Base-by-base conservation (phyloP, 2,888 invertebrate species). In the Drosophila colorata region DNA sequence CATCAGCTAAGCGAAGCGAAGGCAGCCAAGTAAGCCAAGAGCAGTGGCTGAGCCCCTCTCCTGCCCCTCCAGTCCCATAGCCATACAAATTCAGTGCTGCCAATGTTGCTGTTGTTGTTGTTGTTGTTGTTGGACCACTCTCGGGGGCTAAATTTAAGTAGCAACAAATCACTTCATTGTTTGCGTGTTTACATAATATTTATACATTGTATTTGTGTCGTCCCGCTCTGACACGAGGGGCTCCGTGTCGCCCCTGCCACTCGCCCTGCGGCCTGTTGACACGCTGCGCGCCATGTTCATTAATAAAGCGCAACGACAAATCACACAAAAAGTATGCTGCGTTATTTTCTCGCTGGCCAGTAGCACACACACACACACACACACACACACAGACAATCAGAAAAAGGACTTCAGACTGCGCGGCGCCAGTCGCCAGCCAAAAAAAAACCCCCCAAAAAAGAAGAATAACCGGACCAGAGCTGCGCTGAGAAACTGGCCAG, bases 151-250 rank as follows among this genome's bases (percentile, higher is more conserved):
- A 80, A 73, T 88, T 85, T 88, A 88, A 89, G 89, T 88, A 84
- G 87, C 79, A 85, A 84, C 78, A 90, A 90, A 90, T 90, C 87
- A 80, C 79, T 88, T 87, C 82, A 89, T 88, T 86, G 87, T 87
- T 89, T 80, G 84, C 80, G 77, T 84, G 88, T 84, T 87, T 87
- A 84, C 84, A 87, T 86, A 84, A 86, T 83, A 87, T 87, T 84
- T 87, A 82, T 87, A 85, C 88, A 81, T 69, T 85, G 86, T 81
- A 76, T 63, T 49, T 56, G 55, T 46, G 48, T 28, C 18, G 40
- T 37, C 52, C 43, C 40, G 16, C 37, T 46, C 37, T 52, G 18
- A 9, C 52, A 9, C 7, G 9, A 23, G 20, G 23, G 1, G 7
- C 18, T 9, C 8, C 37, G 23, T 11, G 23, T 16, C 20, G 4